phyloP scores from a whole-genome alignment of 2,888 invertebrate species.

The Drosophila niveifrons region DNA sequence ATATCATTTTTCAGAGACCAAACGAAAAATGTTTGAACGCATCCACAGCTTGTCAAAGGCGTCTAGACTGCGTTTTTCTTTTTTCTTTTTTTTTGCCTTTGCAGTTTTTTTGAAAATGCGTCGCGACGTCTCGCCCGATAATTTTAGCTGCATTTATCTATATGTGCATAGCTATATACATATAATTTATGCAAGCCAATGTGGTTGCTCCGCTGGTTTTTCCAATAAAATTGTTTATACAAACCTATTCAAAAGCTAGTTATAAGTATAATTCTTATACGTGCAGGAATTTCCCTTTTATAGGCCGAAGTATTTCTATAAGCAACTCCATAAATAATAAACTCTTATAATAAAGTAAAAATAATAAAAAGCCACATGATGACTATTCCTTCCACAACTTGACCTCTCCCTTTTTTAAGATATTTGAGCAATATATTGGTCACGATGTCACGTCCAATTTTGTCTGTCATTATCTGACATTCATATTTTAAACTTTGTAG shows the following conservation, averaged over 20 bases:
- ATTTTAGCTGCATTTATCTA: constrained; percentile 63
- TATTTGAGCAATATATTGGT: no score
- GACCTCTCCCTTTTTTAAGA: no score
- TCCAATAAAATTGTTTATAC: constrained; percentile 10
- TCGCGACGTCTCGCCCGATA: constrained; percentile 68
- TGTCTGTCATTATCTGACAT: no score
- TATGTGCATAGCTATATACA: constrained; percentile 19
- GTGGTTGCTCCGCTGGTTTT: constrained; percentile 9
- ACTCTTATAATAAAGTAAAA: no score
- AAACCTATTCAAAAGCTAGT: constrained; percentile 8
- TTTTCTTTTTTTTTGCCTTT: no score
- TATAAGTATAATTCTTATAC: constrained; percentile 32
- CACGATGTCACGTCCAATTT: no score
- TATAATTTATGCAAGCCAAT: constrained; percentile 11
- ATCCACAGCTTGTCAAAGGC: constrained; percentile 61
- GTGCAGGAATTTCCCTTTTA: constrained; percentile 60
- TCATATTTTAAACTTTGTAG: no score
- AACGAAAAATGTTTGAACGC: constrained; percentile 28
- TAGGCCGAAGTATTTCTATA: no score
- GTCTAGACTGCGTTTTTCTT: constrained; percentile 68
- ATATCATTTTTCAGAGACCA: constrained; percentile 21
- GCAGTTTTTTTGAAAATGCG: constrained; percentile 47
- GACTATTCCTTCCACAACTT: no score
- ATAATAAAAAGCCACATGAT: background rate
- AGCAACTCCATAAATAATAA: no score